A percentile compares a stretch with the other conserved stretches of the same genome.
These are phyloP conservation scores for Glomeris marginata DNA, from an alignment of 2,888 invertebrate genomes.

Conservation along the genomic window DNA sequence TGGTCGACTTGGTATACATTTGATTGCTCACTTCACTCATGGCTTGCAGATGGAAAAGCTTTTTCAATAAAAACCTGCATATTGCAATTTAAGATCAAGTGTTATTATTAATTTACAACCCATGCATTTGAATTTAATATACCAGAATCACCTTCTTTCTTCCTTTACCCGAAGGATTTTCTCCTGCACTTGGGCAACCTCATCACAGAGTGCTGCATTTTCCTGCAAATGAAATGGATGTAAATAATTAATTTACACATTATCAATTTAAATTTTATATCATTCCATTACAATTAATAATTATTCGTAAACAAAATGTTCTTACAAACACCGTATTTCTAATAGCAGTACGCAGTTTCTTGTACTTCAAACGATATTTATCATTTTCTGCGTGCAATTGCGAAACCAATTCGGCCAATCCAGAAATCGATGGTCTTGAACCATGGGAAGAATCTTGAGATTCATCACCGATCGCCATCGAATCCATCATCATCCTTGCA, in stretches of 20 bases:
- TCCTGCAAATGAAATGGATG: conserved; percentile 25
- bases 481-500: too few species aligned
- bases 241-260: too few species aligned
- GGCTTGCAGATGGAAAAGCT: conserved; percentile 38
- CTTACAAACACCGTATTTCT: conserved; percentile 32
- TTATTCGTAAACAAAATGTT: too few species aligned
- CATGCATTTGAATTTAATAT: too few species aligned
- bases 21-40: conserved; percentile 20
- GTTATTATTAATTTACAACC: too few species aligned
- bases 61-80: conserved; percentile 51
- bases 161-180: conserved; percentile 63
- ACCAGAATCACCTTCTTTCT: conserved; percentile 47
- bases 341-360: conserved; percentile 27
- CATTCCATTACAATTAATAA: too few species aligned
- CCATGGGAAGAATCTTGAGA: too few species aligned
- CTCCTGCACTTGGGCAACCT: conserved; percentile 69
- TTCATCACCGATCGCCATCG: too few species aligned
- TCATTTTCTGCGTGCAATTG: conserved; percentile 15
- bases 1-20: background rate
- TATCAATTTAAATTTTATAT: too few species aligned
- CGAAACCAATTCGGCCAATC: too few species aligned
- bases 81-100: background rate
- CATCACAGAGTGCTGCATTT: conserved; percentile 55
- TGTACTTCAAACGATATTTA: conserved; percentile 28
- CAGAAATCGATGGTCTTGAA: too few species aligned